Evolutionary conservation across 2,888 invertebrate species (phyloP).

Genomic region (Coleophora flavipennella): DNA sequence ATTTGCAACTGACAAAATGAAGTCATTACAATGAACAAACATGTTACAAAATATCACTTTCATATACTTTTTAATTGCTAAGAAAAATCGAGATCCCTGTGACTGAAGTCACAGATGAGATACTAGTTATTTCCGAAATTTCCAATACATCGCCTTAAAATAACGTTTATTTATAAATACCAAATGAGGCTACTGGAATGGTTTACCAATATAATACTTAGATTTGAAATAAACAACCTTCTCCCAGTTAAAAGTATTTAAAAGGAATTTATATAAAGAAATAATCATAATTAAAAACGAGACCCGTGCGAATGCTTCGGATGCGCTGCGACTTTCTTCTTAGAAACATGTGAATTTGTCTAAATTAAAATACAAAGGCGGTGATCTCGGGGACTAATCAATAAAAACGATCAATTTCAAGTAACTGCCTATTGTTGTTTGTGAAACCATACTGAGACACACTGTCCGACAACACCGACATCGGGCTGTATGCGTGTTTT

Average conservation of each 20-base stretch:
- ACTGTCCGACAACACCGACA: conserved; percentile 1
- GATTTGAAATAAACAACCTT: too few relatives aligned
- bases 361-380: conserved; percentile 64
- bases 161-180: too few relatives aligned
- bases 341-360: conserved; percentile 53
- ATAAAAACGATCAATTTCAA: conserved; percentile 51
- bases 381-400: conserved; percentile 44
- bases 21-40: too few relatives aligned
- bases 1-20: too few relatives aligned
- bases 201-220: too few relatives aligned
- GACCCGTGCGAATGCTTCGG: conserved; percentile 4
- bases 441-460: conserved; percentile 5
- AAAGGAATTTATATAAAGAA: conserved; percentile 12
- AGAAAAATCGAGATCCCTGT: too few relatives aligned
- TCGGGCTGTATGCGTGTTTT: conserved; percentile 12
- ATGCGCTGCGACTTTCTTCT: conserved; percentile 24
- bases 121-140: too few relatives aligned
- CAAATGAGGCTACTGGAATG: too few relatives aligned
- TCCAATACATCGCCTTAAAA: too few relatives aligned
- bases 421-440: conserved; percentile 57
- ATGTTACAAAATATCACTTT: too few relatives aligned
- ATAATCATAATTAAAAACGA: conserved; percentile 16
- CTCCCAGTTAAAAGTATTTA: conserved; percentile 3
- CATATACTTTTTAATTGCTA: too few relatives aligned
- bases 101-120: too few relatives aligned